Evolutionary conservation across 1,140 invertebrate genomes (phyloP), one percentile per base, ranked within the genome.

Genomic region (Manduca sexta): DNA sequence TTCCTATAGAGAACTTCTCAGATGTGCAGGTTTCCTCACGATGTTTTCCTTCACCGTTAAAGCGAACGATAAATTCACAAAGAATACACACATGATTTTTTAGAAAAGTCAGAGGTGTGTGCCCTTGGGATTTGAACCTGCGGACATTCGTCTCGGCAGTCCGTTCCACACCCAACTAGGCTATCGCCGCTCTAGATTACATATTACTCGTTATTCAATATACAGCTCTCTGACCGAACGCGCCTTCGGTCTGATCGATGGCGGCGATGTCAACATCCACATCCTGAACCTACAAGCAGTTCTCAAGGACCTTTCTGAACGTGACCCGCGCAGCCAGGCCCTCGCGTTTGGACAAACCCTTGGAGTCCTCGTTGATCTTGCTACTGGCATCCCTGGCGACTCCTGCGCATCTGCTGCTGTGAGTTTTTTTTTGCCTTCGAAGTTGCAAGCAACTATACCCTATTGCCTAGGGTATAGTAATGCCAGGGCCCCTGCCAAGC

Each of bases 331-430:
- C 13, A 64, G 53, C 39, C 67, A 77, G 29, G 56, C 71, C 4
- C 16, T 54, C 0, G 64, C 65, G 10, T 44, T 69, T 11, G 41
- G 60, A 6, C 64, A 66, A 43, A 46, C 59, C 21, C 50, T 79
- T n/a, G 65, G 59, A 5, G 18, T 60, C 17, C 42, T 79, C 8
- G 69, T 66, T 12, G 62, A 74, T 33, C 61, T 79, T 14, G 61
- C 60, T 2, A 45, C 55, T 18, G 76, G 76, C 3, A 49, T 56
- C 38, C 68, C 79, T 13, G 79, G 76, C 30, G 65, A 77, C 45
- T 49, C 79, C 37, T 83, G 79, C 40, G 50, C 56, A 16, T 46
- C 67, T 35, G 70, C 79, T 34, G 60, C 55, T 35, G 79, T 83
- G 51, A 71, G 74, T 71, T 43, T 21, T 35, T 8, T 3, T n/a